phyloP scores from a whole-genome alignment of 1,140 invertebrate genomes.

The Nixonia krombeini region DNA sequence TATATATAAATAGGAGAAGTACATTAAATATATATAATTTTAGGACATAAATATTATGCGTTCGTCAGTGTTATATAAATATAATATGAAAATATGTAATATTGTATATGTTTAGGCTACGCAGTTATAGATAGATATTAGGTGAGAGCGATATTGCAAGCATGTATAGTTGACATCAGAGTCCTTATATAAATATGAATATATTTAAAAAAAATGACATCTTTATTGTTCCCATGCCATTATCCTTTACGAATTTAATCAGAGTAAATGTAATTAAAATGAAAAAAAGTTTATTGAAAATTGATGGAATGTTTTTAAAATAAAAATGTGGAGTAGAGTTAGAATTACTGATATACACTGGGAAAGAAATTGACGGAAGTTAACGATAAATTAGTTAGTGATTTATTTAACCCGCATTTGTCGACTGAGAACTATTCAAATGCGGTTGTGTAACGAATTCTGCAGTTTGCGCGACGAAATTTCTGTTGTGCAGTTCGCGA shows the following conservation, averaged over 20 bases:
- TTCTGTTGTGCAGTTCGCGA: conserved; percentile 41
- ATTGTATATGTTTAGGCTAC: conserved; percentile 52
- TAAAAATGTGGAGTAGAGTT: no score
- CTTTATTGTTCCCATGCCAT: no score
- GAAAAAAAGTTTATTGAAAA: no score
- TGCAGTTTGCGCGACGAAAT: conserved; percentile 43
- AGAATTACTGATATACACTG: no score
- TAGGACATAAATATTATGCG: conserved; percentile 53
- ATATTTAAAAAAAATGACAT: conserved; percentile 22
- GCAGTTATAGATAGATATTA: conserved; percentile 42
- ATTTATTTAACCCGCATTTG: conserved; percentile 24
- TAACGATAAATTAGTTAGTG: conserved; percentile 5
- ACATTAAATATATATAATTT: conserved; percentile 48
- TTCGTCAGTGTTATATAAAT: conserved; percentile 55
- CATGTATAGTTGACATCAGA: conserved; percentile 40
- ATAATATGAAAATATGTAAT: conserved; percentile 32
- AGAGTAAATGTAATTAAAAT: no score
- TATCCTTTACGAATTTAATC: no score
- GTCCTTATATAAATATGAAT: conserved; percentile 39
- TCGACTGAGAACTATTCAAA: conserved; percentile 30
- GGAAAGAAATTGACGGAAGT: background rate
- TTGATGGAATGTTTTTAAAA: no score
- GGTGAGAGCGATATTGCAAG: conserved; percentile 27
- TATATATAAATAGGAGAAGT: conserved; percentile 23
- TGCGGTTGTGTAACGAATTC: conserved; percentile 32